These are phyloP conservation scores for Phthorimaea operculella DNA, from an alignment of 1,140 invertebrate genomes.

Conservation along the genomic window DNA sequence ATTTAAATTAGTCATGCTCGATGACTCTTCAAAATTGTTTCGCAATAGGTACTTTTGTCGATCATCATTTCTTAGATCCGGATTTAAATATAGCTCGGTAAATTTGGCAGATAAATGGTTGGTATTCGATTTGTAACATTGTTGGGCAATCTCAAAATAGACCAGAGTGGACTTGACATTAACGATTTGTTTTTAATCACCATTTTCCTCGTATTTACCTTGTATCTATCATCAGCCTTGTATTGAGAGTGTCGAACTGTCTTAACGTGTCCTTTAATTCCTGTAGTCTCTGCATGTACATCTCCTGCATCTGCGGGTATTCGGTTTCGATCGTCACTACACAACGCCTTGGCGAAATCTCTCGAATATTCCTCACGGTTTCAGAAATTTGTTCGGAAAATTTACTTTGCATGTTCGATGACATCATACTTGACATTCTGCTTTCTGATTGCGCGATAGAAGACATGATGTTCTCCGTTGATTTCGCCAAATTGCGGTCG, in stretches of 20 bases:
- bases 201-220: slow-evolving; percentile 66
- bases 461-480: slow-evolving; percentile 22
- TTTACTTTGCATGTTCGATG: slow-evolving; percentile 12
- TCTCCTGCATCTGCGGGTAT: slow-evolving; percentile 60
- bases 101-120: too few species aligned
- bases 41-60: too few species aligned
- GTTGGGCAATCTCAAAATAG: too few species aligned
- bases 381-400: slow-evolving; percentile 30
- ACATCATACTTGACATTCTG: background rate
- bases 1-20: too few species aligned
- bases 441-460: slow-evolving; percentile 6
- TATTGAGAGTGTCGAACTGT: slow-evolving; percentile 71
- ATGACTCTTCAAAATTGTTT: too few species aligned
- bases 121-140: too few species aligned
- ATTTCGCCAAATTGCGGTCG: slow-evolving; percentile 24
- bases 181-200: too few species aligned
- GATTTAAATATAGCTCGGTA: too few species aligned
- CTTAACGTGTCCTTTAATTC: slow-evolving; percentile 72
- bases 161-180: too few species aligned
- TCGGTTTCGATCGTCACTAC: slow-evolving; percentile 49
- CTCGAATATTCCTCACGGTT: slow-evolving; percentile 34
- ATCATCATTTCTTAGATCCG: too few species aligned
- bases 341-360: slow-evolving; percentile 38
- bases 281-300: slow-evolving; percentile 67
- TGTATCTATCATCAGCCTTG: slow-evolving; percentile 71